Percentiles rank a stretch among this genome's conserved stretches.
Evolutionary conservation across 2,113 vertebrate genomes (phyloP).

Genomic region (Pomatorhinus ruficollis): DNA sequence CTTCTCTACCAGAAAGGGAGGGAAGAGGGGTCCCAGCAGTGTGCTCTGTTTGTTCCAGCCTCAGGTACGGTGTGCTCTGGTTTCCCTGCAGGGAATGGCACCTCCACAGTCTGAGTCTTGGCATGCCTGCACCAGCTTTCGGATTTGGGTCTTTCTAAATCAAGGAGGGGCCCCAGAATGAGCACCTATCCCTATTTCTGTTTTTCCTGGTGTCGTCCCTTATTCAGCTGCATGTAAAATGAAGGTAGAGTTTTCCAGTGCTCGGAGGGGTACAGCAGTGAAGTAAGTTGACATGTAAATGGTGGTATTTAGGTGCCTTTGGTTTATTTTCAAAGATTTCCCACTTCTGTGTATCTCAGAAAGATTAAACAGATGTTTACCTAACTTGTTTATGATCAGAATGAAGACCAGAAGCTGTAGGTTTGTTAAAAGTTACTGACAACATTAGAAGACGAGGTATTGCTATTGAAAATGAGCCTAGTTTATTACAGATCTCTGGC

Average conservation of each 20-base stretch:
- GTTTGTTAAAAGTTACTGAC: neutral
- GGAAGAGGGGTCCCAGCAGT: neutral
- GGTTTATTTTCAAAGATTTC: neutral
- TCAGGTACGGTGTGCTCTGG: accelerated
- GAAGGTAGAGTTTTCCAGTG: neutral
- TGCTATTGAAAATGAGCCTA: neutral
- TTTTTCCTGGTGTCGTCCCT: neutral
- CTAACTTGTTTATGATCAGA: neutral
- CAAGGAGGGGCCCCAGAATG: neutral
- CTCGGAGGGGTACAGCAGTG: accelerated
- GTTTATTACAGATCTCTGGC: neutral
- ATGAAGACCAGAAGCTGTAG: neutral
- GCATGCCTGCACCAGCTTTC: accelerated
- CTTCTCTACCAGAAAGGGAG: neutral
- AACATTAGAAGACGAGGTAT: neutral
- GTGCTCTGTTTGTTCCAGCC: neutral
- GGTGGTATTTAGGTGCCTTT: neutral
- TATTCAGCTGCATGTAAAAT: neutral
- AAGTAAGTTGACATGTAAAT: neutral
- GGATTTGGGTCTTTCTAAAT: neutral
- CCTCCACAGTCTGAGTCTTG: accelerated
- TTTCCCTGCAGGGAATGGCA: neutral
- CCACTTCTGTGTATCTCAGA: neutral
- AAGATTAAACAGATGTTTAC: neutral
- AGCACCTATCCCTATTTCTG: neutral